Percentiles rank a stretch among this genome's conserved stretches.
These are phyloP conservation scores for Scotopteryx bipunctaria DNA, from an alignment of 2,888 invertebrate species.

Conservation along the genomic window DNA sequence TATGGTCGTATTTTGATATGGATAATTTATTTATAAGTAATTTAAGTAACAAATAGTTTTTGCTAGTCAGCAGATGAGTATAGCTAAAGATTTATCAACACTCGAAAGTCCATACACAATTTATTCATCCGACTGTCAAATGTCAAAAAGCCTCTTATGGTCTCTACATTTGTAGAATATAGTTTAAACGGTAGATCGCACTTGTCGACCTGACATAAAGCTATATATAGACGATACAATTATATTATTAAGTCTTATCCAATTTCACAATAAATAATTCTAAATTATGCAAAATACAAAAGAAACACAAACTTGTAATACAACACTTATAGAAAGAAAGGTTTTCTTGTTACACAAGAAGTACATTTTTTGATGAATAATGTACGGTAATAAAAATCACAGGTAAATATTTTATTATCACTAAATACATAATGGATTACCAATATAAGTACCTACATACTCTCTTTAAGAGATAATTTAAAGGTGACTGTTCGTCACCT, in stretches of 20 bases:
- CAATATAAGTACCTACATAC: slow-evolving; percentile 38
- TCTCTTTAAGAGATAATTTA: slow-evolving; percentile 55
- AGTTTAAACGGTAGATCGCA: slow-evolving; percentile 15
- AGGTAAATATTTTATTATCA: slow-evolving; percentile 74
- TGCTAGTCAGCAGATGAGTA: too few species aligned
- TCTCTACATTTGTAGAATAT: slow-evolving; percentile 15
- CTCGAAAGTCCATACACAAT: slow-evolving; percentile 5
- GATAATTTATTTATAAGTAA: background rate
- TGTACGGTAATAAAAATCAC: slow-evolving; percentile 72
- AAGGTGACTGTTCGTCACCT: slow-evolving; percentile 24
- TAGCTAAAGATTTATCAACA: too few species aligned
- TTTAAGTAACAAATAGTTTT: too few species aligned
- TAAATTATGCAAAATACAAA: slow-evolving; percentile 41
- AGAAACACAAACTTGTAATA: slow-evolving; percentile 45
- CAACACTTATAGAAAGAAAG: slow-evolving; percentile 49
- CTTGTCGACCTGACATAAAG: slow-evolving; percentile 18
- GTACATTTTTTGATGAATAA: slow-evolving; percentile 31
- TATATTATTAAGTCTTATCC: slow-evolving; percentile 50
- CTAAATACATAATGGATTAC: slow-evolving; percentile 56
- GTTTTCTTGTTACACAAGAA: slow-evolving; percentile 77
- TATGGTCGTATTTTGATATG: slow-evolving; percentile 16
- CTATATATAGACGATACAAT: slow-evolving; percentile 39
- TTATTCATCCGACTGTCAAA: background rate
- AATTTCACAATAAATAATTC: slow-evolving; percentile 44
- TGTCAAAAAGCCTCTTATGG: slow-evolving; percentile 6